These are phyloP conservation scores for Lytechinus pictus DNA, from an alignment of 35 echinoderm and acorn worm species.

Conservation along the genomic window DNA sequence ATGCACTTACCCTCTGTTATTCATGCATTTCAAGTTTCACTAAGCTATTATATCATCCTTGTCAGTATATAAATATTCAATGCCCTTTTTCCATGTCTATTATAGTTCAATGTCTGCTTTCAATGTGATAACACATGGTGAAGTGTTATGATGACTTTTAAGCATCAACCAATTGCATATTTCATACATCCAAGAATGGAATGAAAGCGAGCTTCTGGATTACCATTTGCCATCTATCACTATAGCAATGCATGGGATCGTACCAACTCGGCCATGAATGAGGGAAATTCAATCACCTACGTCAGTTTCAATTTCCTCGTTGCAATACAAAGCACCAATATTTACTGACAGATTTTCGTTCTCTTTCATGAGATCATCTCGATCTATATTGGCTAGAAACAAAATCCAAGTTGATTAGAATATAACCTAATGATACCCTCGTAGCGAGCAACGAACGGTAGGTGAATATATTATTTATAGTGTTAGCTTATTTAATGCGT, in stretches of 20 bases:
- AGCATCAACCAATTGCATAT: not conserved
- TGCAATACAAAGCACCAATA: not conserved
- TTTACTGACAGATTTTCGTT: not conserved
- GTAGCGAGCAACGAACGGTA: not conserved
- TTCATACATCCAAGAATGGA: not conserved
- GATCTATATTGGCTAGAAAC: not conserved
- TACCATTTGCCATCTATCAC: not conserved
- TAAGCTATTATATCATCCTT: no score
- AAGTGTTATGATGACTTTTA: not conserved
- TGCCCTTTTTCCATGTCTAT: no score
- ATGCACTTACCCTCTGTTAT: no score
- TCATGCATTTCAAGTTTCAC: no score
- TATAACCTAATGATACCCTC: not conserved
- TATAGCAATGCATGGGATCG: not conserved
- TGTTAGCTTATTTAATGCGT: not conserved
- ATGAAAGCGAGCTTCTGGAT: not conserved
- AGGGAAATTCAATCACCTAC: not conserved
- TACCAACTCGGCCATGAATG: not conserved
- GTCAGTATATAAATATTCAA: no score
- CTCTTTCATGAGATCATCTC: not conserved
- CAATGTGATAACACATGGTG: no score
- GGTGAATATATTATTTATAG: not conserved
- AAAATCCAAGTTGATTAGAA: not conserved
- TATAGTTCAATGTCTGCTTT: no score
- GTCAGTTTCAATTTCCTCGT: not conserved